Evolutionary conservation across 1,140 invertebrate species (phyloP).

Genomic region (Asbolus verrucosus): DNA sequence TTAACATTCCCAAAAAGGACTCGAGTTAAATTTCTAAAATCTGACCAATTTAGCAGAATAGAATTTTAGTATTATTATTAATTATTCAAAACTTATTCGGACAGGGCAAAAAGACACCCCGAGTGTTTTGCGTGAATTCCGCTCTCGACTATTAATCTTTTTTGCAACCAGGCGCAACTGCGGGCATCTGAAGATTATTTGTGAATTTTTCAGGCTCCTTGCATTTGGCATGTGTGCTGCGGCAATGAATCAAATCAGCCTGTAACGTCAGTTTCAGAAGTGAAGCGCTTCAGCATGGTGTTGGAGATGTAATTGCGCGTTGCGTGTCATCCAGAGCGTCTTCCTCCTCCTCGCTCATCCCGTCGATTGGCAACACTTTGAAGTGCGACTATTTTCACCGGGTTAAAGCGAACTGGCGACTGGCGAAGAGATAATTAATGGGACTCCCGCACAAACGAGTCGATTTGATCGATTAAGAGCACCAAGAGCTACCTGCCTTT

Average conservation of each 20-base stretch:
- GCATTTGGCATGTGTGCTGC: constrained; percentile 20
- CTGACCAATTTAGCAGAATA: too few relatives aligned
- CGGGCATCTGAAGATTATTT: too few relatives aligned
- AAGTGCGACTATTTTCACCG: constrained; percentile 45
- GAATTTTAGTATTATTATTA: too few relatives aligned
- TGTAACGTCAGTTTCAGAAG: constrained; percentile 42
- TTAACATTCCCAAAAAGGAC: too few relatives aligned
- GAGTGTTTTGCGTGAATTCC: too few relatives aligned
- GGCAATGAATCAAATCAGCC: constrained; percentile 41
- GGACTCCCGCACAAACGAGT: constrained; percentile 1
- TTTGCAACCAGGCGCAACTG: background rate
- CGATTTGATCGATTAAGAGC: constrained; percentile 25
- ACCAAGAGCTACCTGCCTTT: too few relatives aligned
- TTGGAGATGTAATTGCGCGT: constrained; percentile 51
- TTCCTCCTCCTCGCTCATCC: constrained; percentile 13
- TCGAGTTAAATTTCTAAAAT: too few relatives aligned
- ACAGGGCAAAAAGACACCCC: too few relatives aligned
- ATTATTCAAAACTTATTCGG: too few relatives aligned
- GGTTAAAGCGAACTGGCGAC: constrained; percentile 8
- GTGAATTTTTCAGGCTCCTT: too few relatives aligned
- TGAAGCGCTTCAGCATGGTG: constrained; percentile 47
- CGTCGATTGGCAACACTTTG: constrained; percentile 45
- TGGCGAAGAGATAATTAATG: constrained; percentile 22
- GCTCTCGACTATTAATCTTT: constrained; percentile 7
- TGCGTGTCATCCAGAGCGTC: constrained; percentile 35